Percentiles rank a stretch among this genome's conserved stretches.
These are phyloP conservation scores for Paramormyrops kingsleyae DNA, from an alignment of 2,113 vertebrate species.

Conservation along the genomic window DNA sequence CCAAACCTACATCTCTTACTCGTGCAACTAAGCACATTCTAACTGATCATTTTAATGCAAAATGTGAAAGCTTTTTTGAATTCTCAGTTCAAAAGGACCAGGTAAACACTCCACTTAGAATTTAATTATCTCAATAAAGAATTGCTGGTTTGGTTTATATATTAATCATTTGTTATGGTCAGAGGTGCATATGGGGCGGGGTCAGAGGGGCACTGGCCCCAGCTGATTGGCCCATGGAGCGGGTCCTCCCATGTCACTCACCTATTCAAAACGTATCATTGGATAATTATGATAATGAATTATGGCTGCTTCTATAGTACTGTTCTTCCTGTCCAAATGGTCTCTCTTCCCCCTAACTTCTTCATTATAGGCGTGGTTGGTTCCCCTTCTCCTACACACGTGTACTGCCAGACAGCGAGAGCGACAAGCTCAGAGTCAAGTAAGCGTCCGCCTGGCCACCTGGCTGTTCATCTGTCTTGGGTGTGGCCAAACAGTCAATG, in stretches of 20 bases:
- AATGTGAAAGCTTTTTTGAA: neutral
- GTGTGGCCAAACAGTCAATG: neutral
- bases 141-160: neutral
- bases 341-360: neutral
- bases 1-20: neutral
- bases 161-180: neutral
- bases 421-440: conserved; percentile 80
- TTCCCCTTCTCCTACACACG: conserved; percentile 97
- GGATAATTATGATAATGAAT: neutral
- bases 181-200: neutral
- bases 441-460: conserved; percentile 47
- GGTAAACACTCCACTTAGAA: neutral
- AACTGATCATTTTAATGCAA: neutral
- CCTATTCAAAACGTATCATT: neutral
- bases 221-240: neutral
- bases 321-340: neutral
- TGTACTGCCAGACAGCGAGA: conserved; percentile 76
- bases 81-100: neutral
- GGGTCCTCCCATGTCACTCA: neutral
- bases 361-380: conserved; percentile 82
- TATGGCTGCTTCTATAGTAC: neutral
- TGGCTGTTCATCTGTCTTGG: neutral
- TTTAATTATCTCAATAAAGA: neutral
- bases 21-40: neutral
- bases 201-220: neutral